phyloP scores from a whole-genome alignment of 2,113 vertebrate species.

The Trichechus manatus region DNA sequence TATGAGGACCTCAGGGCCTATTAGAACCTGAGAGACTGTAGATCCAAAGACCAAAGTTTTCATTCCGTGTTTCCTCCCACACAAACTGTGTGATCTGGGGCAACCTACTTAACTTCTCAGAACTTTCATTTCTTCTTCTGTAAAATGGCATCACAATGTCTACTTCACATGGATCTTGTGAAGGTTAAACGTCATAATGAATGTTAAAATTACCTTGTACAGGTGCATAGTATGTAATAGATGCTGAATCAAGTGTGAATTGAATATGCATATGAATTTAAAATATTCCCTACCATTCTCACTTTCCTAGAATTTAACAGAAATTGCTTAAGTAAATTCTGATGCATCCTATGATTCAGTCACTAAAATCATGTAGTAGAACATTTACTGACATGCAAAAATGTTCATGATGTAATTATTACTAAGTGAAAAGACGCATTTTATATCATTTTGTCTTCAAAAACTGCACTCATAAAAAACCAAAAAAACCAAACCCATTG shows the following conservation, averaged over 20 bases:
- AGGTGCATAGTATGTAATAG: not conserved
- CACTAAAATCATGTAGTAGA: not conserved
- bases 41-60: not conserved
- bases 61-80: not conserved
- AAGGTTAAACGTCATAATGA: not conserved
- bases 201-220: not conserved
- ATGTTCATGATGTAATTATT: not conserved
- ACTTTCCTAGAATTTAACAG: conserved; percentile 39
- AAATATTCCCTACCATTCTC: not conserved
- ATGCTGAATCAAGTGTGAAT: not conserved
- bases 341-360: not conserved
- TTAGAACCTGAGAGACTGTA: not conserved
- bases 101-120: not conserved
- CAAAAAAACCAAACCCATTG: no score
- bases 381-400: not conserved
- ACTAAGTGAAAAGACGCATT: conserved; percentile 44
- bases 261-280: not conserved
- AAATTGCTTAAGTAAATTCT: not conserved
- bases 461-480: not conserved
- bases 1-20: not conserved
- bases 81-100: not conserved
- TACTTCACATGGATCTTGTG: not conserved
- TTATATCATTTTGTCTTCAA: conserved; percentile 7
- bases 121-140: not conserved
- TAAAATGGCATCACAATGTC: not conserved